phyloP scores from a whole-genome alignment of 2,113 vertebrate species.

The Nycticryphes semicollaris region DNA sequence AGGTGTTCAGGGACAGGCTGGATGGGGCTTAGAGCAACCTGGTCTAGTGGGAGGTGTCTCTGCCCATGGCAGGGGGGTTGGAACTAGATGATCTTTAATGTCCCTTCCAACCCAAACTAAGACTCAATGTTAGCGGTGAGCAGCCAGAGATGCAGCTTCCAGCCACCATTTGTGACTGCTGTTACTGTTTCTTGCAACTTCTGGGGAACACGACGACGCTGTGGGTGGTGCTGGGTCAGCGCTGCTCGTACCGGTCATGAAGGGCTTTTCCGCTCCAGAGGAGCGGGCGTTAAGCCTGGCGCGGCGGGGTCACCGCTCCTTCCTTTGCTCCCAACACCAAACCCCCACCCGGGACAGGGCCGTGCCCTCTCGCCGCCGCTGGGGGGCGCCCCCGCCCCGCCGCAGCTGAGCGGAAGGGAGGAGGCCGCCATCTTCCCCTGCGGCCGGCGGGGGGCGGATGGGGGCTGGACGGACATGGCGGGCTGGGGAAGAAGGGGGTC shows the following conservation, averaged over 20 bases:
- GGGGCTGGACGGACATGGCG: no score
- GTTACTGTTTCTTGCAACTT: neutral
- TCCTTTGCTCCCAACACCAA: no score
- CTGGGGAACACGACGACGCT: neutral
- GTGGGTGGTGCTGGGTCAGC: neutral
- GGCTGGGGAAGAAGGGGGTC: no score
- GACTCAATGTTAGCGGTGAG: neutral
- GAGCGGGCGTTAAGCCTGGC: no score
- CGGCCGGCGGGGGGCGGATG: no score
- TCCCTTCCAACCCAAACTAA: neutral
- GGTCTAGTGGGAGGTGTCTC: neutral
- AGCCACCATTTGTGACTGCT: neutral
- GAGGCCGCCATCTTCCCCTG: neutral
- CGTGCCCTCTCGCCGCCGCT: neutral
- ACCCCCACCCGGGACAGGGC: neutral
- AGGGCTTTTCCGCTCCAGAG: no score
- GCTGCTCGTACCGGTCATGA: no score
- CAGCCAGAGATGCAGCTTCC: neutral
- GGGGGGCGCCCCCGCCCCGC: neutral
- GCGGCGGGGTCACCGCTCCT: no score
- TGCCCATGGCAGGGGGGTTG: neutral
- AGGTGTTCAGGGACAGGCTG: neutral
- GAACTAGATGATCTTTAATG: neutral
- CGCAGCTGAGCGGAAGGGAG: neutral
- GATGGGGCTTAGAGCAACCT: neutral